Conservation (phyloP, 2,113 vertebrate genomes). For the Porphyrio hochstetteri region DNA sequence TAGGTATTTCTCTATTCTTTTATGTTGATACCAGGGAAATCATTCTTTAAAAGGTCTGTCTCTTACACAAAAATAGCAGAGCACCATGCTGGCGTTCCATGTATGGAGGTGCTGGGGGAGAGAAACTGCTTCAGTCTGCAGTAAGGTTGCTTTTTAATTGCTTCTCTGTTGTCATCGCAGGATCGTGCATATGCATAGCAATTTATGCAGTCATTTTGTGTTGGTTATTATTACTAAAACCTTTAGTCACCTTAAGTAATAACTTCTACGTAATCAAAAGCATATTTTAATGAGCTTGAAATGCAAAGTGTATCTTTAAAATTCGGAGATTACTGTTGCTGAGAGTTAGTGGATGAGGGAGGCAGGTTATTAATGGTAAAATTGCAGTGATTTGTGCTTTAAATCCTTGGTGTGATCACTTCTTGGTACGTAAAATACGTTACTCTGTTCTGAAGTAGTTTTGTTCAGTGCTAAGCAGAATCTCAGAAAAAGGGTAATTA, state of each 20-base stretch:
- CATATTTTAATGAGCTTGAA: not conserved
- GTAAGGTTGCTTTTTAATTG: not conserved
- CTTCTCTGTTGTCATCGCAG: not conserved
- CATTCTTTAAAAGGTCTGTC: not conserved
- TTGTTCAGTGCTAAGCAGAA: not conserved
- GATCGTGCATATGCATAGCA: not conserved
- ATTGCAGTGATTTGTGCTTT: not conserved
- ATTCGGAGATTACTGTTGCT: not conserved
- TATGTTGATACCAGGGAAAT: not conserved
- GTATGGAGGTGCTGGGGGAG: not conserved
- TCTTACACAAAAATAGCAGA: not conserved
- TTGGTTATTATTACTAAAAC: not conserved
- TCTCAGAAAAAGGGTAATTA: not conserved
- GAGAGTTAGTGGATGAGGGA: not conserved
- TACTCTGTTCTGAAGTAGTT: not conserved
- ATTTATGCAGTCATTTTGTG: not conserved
- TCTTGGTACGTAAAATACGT: not conserved
- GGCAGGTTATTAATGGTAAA: not conserved
- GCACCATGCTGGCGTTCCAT: not conserved
- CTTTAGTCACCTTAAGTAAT: not conserved
- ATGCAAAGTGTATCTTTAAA: not conserved
- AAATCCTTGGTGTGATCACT: not conserved
- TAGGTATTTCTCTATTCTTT: not conserved
- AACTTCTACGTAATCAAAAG: not conserved
- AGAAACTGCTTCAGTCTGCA: not conserved